Evolutionary conservation across 1,140 invertebrate species (phyloP).

Genomic region (Periplaneta americana): DNA sequence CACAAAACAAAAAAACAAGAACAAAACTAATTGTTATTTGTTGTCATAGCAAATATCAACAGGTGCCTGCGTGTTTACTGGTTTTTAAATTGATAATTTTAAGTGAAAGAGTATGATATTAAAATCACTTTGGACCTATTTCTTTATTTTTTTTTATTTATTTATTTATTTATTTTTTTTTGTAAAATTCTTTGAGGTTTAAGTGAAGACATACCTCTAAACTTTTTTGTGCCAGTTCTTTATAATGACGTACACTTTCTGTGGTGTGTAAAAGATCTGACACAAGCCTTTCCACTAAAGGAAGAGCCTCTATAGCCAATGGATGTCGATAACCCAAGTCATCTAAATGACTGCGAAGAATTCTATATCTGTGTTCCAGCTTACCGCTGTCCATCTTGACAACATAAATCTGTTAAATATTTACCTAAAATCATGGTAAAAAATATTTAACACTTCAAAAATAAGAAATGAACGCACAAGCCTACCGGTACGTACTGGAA

Average conservation of each 20-base stretch:
- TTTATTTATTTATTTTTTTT: too few species aligned
- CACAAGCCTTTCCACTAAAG: slow-evolving; percentile 66
- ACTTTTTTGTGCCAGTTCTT: slow-evolving; percentile 60
- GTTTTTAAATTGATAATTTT: too few species aligned
- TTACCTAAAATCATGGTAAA: background rate
- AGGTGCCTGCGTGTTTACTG: background rate
- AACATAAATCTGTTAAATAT: background rate
- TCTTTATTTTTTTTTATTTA: too few species aligned
- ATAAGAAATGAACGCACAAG: too few species aligned
- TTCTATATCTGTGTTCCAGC: slow-evolving; percentile 39
- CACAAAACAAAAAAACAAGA: background rate
- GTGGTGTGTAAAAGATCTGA: slow-evolving; percentile 73
- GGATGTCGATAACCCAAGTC: slow-evolving; percentile 67
- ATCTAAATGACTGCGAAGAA: slow-evolving; percentile 54
- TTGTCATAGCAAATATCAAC: background rate
- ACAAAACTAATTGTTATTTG: background rate
- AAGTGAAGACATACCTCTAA: slow-evolving; percentile 40
- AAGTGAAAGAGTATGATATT: too few species aligned
- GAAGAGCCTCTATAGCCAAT: slow-evolving; percentile 63
- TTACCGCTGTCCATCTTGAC: background rate
- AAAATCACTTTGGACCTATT: too few species aligned
- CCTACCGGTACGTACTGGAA: too few species aligned
- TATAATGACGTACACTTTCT: slow-evolving; percentile 70
- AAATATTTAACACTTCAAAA: too few species aligned
- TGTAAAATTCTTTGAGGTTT: too few species aligned